Conservation (phyloP, 2,113 vertebrate species). For the Oreochromis aureus region DNA sequence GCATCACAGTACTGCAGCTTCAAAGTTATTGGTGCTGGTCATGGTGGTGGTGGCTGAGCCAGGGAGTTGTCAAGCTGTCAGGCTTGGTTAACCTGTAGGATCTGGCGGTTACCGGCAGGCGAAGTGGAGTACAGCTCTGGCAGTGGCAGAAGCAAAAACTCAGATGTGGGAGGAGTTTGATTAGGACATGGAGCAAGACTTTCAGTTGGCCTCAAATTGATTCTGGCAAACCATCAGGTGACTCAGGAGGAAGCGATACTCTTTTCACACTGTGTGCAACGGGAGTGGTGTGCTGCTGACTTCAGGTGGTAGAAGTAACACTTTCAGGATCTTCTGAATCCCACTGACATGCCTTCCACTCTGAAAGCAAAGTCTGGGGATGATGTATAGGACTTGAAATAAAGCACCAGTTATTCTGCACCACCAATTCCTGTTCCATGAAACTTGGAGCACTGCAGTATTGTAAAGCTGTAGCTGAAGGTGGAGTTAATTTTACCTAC, state of each 20-base stretch:
- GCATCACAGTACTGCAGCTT: not conserved
- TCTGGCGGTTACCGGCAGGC: not conserved
- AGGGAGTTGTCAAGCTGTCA: not conserved
- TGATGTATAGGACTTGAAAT: not conserved
- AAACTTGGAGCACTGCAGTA: not conserved
- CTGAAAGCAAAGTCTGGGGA: not conserved
- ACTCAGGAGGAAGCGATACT: not conserved
- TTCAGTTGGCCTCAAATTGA: not conserved
- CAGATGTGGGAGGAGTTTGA: not conserved
- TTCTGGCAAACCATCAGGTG: not conserved
- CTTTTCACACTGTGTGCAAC: not conserved
- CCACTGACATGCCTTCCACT: not conserved
- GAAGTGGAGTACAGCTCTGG: fast-evolving
- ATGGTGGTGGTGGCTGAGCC: not conserved
- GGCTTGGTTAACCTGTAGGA: not conserved
- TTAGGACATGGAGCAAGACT: not conserved
- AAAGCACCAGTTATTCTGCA: not conserved
- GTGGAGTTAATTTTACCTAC: not conserved
- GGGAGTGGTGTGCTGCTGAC: not conserved
- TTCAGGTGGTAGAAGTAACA: not conserved
- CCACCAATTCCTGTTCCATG: not conserved
- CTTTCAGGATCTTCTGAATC: not conserved
- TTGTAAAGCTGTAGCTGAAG: not conserved
- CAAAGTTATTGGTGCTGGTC: not conserved
- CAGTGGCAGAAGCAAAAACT: not conserved